phyloP scores from a whole-genome alignment of 2,888 invertebrate genomes.

The Biston betularia region DNA sequence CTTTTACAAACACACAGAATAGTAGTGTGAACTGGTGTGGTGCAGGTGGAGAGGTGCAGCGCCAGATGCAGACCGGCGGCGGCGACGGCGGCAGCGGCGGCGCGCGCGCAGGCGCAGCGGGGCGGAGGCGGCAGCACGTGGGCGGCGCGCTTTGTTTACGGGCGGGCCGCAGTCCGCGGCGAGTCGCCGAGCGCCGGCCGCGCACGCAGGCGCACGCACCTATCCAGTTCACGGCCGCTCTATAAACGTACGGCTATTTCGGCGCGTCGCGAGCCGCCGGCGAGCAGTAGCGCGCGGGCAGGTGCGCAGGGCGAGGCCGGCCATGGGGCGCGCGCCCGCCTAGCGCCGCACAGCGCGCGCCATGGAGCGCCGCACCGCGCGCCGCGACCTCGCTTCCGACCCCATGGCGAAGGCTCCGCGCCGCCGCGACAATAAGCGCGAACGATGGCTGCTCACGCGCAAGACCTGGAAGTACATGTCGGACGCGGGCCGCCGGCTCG shows the following conservation, averaged over 20 bases:
- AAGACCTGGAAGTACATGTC: slow-evolving; percentile 97
- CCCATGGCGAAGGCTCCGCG: slow-evolving; percentile 87
- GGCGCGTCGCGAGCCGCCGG: slow-evolving; percentile 76
- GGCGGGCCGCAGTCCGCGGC: slow-evolving; percentile 62
- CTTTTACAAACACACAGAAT: not conserved
- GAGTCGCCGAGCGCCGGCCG: slow-evolving; percentile 58
- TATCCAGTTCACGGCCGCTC: slow-evolving; percentile 84
- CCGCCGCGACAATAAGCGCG: slow-evolving; percentile 88
- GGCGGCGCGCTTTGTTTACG: slow-evolving; percentile 66
- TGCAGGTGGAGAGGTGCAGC: slow-evolving; percentile 7
- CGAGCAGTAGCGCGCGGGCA: slow-evolving; percentile 79
- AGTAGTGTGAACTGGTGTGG: not conserved
- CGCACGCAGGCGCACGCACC: slow-evolving; percentile 59
- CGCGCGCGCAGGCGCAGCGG: slow-evolving; percentile 45
- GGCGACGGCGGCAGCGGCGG: slow-evolving; percentile 56
- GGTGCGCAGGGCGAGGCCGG: slow-evolving; percentile 75
- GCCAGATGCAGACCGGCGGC: slow-evolving; percentile 45
- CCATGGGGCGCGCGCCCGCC: slow-evolving; percentile 57
- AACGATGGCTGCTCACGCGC: slow-evolving; percentile 94
- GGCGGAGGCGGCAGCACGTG: slow-evolving; percentile 54
- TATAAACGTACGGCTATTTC: slow-evolving; percentile 82
- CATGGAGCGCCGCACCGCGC: slow-evolving; percentile 73
- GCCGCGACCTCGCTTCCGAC: slow-evolving; percentile 79
- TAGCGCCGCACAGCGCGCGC: slow-evolving; percentile 54
- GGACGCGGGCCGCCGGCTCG: slow-evolving; percentile 94